Base-by-base conservation (phyloP, 2,888 invertebrate genomes). In the Aplocera efformata region DNA sequence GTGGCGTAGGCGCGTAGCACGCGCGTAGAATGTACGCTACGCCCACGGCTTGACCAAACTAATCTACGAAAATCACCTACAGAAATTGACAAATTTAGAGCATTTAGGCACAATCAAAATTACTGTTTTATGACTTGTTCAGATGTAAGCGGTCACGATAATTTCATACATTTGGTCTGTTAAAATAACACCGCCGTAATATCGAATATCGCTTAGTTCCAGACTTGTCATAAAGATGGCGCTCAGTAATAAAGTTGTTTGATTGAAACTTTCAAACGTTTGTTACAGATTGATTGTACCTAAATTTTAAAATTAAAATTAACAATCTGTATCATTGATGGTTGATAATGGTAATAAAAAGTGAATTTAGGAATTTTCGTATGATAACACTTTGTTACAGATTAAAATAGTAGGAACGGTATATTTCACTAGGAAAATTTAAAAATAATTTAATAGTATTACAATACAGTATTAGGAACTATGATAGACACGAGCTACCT, bases 381-480 rank as follows among this genome's bases (percentile, higher is more conserved):
- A 78, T 70, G 71, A 72, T 72, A 69, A 70, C 81, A 70, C 67
- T 79, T 74, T 57, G 72, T 77, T 72, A 83, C 72, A 79, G 79
- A 72, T 80, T 80, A 81, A 76, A 82, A 80, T 82, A 85, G 81
- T 83, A 83, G 86, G 86, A 86, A 86, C 86, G 82, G 86, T 86
- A 85, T 74, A 86, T 84, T 86, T 86, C 75, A 75, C 86, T 86
- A 86, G 83, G 82, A 83, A 81, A 83, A 82, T 71, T 84, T 84
- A 83, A 79, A 85, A 85, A 85, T 83, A 85, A 83, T 74, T 83
- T 70, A 52, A 52, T 83, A 79, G 79, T 79, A 78, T 80, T 82
- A 83, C 79, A 79, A 83, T 83, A 83, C 82, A 85, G 84, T 85
- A 85, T 85, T 81, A 86, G 86, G 86, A 86, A 86, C 86, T 86